Evolutionary conservation across 2,113 vertebrate species (phyloP), one percentile per base, ranked within the genome.

Genomic region (Barbus barbus): DNA sequence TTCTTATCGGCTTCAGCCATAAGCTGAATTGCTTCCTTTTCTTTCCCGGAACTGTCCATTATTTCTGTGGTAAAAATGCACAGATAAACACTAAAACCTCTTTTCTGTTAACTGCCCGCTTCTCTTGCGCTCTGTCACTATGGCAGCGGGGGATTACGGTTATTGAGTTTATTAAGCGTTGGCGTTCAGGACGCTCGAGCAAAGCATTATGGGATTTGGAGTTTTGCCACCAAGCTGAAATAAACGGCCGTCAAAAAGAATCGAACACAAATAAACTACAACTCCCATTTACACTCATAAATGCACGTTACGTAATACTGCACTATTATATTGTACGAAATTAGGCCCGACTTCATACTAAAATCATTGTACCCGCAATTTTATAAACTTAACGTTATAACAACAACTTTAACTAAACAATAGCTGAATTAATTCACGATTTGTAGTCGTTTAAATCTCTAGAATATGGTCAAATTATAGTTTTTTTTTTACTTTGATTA

Each of bases 1-100:
- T 97, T 95, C 90, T 98, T 98, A 90, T 98, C 97, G 7, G 97
- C 97, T 79, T 98, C 97, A 3, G 96, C 97, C 97, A 98, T 97
- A 3, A 98, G 94, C 93, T 97, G 97, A 86, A 97, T 91, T 0
- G 97, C 97, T 90, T 98, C 97, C 72, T 97, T 96, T 87, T 98
- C 97, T 90, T 98, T 98, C 1, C 97, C 96, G 2, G 96, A 90
- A 94, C 91, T 97, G 89, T 98, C 97, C 97, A 98, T 98, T 86
- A 18, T 91, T 86, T 46, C 67, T 81, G 9, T 20, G 44, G 18
- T 53, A 69, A 33, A n/a, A n/a, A 20, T 46, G 8, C 53, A 4
- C 33, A 73, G 16, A 48, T 80, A 24, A 71, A 22, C 8, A 56
- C 6, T 7, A 4, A 28, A 16, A 65, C 28, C 9, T 71, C 14